Percentiles rank a stretch among this genome's conserved stretches.
These are phyloP conservation scores for Rallus limicola DNA, from an alignment of 2,113 vertebrate species.

Conservation along the genomic window DNA sequence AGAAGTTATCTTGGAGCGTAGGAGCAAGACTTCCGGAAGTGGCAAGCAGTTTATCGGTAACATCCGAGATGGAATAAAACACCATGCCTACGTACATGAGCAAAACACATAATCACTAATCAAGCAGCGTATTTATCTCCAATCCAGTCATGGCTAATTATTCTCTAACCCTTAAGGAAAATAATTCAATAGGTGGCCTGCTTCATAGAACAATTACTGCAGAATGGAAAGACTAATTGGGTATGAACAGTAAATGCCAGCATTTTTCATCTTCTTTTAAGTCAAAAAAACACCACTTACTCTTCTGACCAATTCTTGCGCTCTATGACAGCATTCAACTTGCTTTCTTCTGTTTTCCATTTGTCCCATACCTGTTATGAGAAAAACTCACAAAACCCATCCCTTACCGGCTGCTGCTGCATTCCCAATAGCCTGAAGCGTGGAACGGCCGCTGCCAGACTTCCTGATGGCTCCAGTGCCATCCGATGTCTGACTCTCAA, in stretches of 20 bases:
- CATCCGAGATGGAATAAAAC: conserved; percentile 96
- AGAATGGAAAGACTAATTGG: neutral
- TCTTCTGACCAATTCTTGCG: neutral
- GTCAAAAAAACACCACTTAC: neutral
- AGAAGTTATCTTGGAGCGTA: conserved; percentile 88
- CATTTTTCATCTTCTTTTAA: neutral
- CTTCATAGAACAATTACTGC: neutral
- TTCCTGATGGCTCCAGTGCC: conserved; percentile 65
- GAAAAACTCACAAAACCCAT: neutral
- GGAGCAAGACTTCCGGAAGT: conserved; percentile 81
- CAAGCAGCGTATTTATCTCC: neutral
- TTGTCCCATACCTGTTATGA: neutral
- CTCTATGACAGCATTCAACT: neutral
- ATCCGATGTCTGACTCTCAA: conserved; percentile 85
- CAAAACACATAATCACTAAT: neutral
- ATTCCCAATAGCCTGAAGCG: conserved; percentile 91
- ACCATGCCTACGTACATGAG: conserved; percentile 84
- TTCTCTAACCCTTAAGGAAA: neutral
- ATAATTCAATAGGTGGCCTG: neutral
- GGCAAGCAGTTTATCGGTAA: conserved; percentile 90
- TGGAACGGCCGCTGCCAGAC: conserved; percentile 86
- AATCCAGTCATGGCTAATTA: neutral
- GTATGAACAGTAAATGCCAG: neutral
- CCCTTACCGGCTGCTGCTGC: conserved; percentile 92
- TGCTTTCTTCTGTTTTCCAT: neutral